These are phyloP conservation scores for Dryas iulia DNA, from an alignment of 1,140 invertebrate species.

Conservation along the genomic window DNA sequence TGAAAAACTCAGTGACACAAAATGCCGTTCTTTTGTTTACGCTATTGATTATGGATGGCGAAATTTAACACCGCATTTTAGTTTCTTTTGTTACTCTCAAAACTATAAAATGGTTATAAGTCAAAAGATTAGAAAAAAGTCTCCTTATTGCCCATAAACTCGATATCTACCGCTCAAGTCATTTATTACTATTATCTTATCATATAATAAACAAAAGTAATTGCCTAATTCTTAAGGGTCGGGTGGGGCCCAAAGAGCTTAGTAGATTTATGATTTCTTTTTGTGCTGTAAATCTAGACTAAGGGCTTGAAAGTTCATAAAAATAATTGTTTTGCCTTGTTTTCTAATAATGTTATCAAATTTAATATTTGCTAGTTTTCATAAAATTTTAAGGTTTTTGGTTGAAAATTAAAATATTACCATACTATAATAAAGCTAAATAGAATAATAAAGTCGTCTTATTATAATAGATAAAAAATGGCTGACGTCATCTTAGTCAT, in stretches of 20 bases:
- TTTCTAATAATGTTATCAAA: neutral
- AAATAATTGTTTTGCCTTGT: neutral
- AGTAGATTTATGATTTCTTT: constrained; percentile 56
- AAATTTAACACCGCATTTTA: neutral
- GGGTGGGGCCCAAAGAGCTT: constrained; percentile 35
- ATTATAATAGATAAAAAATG: too few relatives aligned
- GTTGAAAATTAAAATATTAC: too few relatives aligned
- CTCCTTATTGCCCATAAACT: constrained; percentile 25
- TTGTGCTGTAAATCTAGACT: constrained; percentile 45
- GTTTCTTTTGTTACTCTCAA: neutral
- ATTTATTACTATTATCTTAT: constrained; percentile 47
- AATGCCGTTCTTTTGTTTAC: too few relatives aligned
- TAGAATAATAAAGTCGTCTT: too few relatives aligned
- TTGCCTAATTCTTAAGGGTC: constrained; percentile 54
- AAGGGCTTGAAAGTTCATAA: constrained; percentile 47
- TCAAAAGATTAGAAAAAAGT: constrained; percentile 2
- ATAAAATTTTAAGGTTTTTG: neutral
- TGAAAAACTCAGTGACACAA: too few relatives aligned
- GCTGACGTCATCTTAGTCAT: too few relatives aligned
- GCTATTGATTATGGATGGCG: neutral
- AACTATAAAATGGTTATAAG: neutral
- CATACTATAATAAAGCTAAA: too few relatives aligned
- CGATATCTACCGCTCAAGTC: constrained; percentile 24
- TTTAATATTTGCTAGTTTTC: neutral
- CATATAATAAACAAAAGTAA: constrained; percentile 62